phyloP scores from a whole-genome alignment of 2,797 vertebrate species.

The Schizopygopsis pylzovi region DNA sequence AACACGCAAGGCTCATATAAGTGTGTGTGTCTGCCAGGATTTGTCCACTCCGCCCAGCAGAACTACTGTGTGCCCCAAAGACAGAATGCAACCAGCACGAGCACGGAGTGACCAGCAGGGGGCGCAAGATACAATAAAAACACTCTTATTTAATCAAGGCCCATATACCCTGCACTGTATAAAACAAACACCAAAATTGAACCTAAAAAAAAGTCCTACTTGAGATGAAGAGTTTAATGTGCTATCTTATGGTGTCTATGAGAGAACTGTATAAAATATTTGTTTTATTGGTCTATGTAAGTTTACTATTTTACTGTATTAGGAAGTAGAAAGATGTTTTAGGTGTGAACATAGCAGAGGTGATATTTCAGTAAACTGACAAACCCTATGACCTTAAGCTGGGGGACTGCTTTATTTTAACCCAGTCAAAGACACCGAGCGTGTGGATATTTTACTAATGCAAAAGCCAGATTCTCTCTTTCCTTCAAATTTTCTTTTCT shows the following conservation, averaged over 20 bases:
- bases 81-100: slow-evolving; percentile 73
- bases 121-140: slow-evolving; percentile 67
- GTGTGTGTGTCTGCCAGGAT: slow-evolving; percentile 93
- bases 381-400: slow-evolving; percentile 87
- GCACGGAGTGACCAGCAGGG: slow-evolving; percentile 79
- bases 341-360: slow-evolving; percentile 61
- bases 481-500: background rate
- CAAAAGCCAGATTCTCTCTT: slow-evolving; percentile 58
- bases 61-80: slow-evolving; percentile 90
- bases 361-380: slow-evolving; percentile 76
- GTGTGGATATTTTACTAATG: slow-evolving; percentile 76
- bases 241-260: slow-evolving; percentile 66
- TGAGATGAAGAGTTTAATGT: slow-evolving; percentile 80
- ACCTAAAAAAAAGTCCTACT: slow-evolving; percentile 77
- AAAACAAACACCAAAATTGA: slow-evolving; percentile 74
- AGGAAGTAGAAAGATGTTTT: slow-evolving; percentile 65
- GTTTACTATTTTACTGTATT: slow-evolving; percentile 61
- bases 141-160: slow-evolving; percentile 73
- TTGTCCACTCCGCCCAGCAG: slow-evolving; percentile 83
- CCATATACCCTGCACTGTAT: slow-evolving; percentile 88
- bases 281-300: slow-evolving; percentile 65
- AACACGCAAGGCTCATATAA: slow-evolving; percentile 94
- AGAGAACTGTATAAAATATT: slow-evolving; percentile 76
- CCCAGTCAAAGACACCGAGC: slow-evolving; percentile 65
- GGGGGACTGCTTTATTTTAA: slow-evolving; percentile 77